Percentiles rank a stretch among this genome's conserved stretches.
Evolutionary conservation across 2,888 invertebrate species (phyloP).

Genomic region (Polydrusus cervinus): DNA sequence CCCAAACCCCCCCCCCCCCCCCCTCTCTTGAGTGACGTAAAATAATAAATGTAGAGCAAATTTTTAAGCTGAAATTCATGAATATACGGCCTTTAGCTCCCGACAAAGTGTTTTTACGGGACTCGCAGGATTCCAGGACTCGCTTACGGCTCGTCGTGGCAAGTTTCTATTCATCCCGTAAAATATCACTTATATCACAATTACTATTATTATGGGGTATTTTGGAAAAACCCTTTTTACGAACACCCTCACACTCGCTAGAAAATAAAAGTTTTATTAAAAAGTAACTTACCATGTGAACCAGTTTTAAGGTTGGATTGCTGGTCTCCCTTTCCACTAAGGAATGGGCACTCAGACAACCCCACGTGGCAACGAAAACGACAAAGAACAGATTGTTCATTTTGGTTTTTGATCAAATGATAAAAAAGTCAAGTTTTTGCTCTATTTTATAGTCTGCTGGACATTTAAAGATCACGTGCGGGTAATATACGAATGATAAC

Average conservation of each 20-base stretch:
- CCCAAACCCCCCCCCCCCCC: too few species aligned
- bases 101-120: too few species aligned
- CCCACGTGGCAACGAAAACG: constrained; percentile 10
- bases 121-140: too few species aligned
- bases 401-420: constrained; percentile 13
- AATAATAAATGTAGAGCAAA: too few species aligned
- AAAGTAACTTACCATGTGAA: background rate
- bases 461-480: background rate
- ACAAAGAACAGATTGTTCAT: background rate
- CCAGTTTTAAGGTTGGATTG: background rate
- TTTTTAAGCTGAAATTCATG: too few species aligned
- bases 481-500: background rate
- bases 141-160: too few species aligned
- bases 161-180: too few species aligned
- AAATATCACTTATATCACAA: too few species aligned
- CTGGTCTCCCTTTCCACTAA: background rate
- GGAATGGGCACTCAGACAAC: constrained; percentile 2
- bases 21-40: too few species aligned
- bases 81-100: too few species aligned
- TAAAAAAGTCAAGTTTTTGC: background rate
- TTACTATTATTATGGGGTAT: too few species aligned
- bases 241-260: background rate
- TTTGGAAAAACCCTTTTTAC: too few species aligned
- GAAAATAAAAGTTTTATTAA: background rate
- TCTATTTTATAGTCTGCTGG: background rate